Conservation (phyloP, 2,888 invertebrate species). For the Urechis unicinctus region DNA sequence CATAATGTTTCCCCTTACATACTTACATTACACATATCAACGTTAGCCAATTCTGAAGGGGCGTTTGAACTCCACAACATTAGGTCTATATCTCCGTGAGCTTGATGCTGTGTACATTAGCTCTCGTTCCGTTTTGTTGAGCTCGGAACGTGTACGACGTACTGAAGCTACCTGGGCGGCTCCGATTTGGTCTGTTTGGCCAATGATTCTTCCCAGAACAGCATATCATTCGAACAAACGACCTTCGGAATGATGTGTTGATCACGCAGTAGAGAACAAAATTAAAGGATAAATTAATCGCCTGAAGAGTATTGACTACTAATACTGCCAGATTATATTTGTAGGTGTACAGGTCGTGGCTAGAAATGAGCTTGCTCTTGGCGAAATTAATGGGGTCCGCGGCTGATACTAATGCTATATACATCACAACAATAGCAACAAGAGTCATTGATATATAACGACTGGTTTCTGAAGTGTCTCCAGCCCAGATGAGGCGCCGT, state of each 20-base stretch:
- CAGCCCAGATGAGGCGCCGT: conserved; percentile 6
- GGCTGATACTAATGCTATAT: conserved; percentile 40
- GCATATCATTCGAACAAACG: background rate
- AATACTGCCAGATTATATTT: conserved; percentile 10
- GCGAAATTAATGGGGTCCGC: conserved; percentile 40
- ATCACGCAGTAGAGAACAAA: conserved; percentile 25
- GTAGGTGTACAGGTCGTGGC: conserved; percentile 1
- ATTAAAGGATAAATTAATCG: conserved; percentile 24
- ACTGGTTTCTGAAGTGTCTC: background rate
- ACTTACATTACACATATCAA: too few species aligned
- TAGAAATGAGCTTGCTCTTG: conserved; percentile 16
- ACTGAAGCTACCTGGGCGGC: too few species aligned
- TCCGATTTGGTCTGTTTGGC: too few species aligned
- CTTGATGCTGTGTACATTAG: too few species aligned
- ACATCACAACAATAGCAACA: conserved; percentile 39
- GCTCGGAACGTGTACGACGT: too few species aligned
- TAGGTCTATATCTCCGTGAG: too few species aligned
- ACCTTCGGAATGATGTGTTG: conserved; percentile 17
- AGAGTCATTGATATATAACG: conserved; percentile 36
- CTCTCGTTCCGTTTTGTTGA: too few species aligned
- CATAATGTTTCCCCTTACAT: too few species aligned
- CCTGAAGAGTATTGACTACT: conserved; percentile 16
- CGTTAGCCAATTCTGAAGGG: too few species aligned
- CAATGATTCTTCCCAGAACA: too few species aligned
- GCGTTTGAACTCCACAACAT: too few species aligned